Conservation (phyloP, 2,113 vertebrate genomes). For the Laterallus jamaicensis region DNA sequence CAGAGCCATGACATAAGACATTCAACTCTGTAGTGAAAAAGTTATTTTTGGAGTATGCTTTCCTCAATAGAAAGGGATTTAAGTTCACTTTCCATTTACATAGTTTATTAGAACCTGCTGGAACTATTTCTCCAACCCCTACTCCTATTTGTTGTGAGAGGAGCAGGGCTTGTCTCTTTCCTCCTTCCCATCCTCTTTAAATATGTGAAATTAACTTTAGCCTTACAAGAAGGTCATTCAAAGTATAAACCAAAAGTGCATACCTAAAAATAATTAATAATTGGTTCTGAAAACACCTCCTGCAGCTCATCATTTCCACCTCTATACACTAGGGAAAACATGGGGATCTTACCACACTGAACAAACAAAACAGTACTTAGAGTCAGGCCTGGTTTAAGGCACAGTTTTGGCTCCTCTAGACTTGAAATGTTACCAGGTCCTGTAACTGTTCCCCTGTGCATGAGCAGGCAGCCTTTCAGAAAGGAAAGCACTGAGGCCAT, state of each 20-base stretch:
- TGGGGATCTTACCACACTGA: not conserved
- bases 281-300: not conserved
- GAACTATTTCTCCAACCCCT: not conserved
- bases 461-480: not conserved
- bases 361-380: not conserved
- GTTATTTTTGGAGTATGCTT: not conserved
- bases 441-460: not conserved
- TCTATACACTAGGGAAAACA: not conserved
- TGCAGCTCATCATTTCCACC: not conserved
- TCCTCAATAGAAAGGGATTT: not conserved
- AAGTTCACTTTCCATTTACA: not conserved
- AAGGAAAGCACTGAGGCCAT: not conserved
- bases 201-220: not conserved
- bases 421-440: not conserved
- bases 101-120: not conserved
- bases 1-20: not conserved
- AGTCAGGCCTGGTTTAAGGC: not conserved
- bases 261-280: not conserved
- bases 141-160: not conserved
- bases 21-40: not conserved
- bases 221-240: not conserved
- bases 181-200: not conserved
- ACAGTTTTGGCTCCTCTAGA: not conserved
- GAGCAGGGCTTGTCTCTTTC: not conserved
- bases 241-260: not conserved